Base-by-base conservation (phyloP, 2,113 vertebrate genomes). In the Ovis aries region DNA sequence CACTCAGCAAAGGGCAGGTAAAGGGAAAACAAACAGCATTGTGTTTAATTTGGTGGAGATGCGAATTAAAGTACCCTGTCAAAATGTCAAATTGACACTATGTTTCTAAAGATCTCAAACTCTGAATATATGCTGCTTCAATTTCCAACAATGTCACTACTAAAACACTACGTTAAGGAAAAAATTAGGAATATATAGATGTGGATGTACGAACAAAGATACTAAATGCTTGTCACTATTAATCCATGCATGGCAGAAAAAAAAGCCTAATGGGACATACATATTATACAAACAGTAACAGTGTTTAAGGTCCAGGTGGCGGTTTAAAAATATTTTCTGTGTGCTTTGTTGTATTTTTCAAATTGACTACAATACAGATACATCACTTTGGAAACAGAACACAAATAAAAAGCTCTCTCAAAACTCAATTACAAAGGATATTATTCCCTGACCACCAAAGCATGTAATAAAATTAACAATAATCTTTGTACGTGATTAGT, bases 11-110 rank as follows among this genome's bases (percentile, higher is more conserved):
- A 91, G 40, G n/a, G 36, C 7, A 33, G 40, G 6, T 45, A 59
- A 82, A 36, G 25, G 14, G 53, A 23, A 59, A 50, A 62, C 9
- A 81, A 50, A 64, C 4, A 7, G 40, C 8, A 74, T 95, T 80
- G 84, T 77, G 50, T 82, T 94, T 71, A 36, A 82, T 80, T 92
- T 85, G n/a, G 48, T 45, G 23, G 27, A 52, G 33, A 60, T 83
- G 59, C 50, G n/a, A 93, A 85, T 23, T 71, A 82, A 93, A 92
- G 86, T 83, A 90, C 45, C n/a, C 95, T 93, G 83, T 86, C 82
- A 93, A 95, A 96, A 95, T 71, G 74, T 57, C 90, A 81, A 17
- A 60, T 43, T 43, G 84, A 93, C 45, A 53, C 27, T 36, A 11
- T n/a, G 21, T 67, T 40, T 74, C 50, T n/a, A 48, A 89, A 87